These are phyloP conservation scores for Rhynchophorus ferrugineus DNA, from an alignment of 1,140 invertebrate species.

Conservation along the genomic window DNA sequence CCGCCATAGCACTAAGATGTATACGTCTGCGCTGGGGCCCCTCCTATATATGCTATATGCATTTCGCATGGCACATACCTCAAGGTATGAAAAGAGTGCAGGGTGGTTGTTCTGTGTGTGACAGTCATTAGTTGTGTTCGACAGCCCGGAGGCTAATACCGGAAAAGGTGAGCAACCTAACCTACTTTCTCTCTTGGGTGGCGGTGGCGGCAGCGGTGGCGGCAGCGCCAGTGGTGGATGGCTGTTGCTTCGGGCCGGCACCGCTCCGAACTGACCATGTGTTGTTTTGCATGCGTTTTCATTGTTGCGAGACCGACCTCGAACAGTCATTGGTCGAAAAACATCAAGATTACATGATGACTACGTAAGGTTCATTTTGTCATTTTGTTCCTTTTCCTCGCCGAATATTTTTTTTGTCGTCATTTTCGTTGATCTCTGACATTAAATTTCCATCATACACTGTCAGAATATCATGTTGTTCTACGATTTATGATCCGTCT, in stretches of 20 bases:
- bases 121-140: constrained; percentile 43
- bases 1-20: constrained; percentile 64
- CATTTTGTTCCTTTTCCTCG: no score
- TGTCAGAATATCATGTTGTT: no score
- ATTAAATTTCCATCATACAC: no score
- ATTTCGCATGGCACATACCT: constrained; percentile 43
- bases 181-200: no score
- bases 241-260: constrained; percentile 25
- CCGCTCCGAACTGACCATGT: constrained; percentile 19
- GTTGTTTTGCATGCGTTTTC: constrained; percentile 24
- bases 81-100: constrained; percentile 40
- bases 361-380: constrained; percentile 11
- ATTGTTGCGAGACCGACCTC: constrained; percentile 20
- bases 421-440: no score
- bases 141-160: constrained; percentile 38
- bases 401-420: no score
- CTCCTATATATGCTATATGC: constrained; percentile 43
- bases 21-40: constrained; percentile 59
- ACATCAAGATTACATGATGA: constrained; percentile 17
- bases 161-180: constrained; percentile 36
- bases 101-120: constrained; percentile 34
- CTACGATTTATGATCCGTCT: no score
- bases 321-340: constrained; percentile 17
- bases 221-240: no score
- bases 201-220: no score